These are phyloP conservation scores for Pterocles burchelli DNA, from an alignment of 2,113 vertebrate genomes.

Conservation along the genomic window DNA sequence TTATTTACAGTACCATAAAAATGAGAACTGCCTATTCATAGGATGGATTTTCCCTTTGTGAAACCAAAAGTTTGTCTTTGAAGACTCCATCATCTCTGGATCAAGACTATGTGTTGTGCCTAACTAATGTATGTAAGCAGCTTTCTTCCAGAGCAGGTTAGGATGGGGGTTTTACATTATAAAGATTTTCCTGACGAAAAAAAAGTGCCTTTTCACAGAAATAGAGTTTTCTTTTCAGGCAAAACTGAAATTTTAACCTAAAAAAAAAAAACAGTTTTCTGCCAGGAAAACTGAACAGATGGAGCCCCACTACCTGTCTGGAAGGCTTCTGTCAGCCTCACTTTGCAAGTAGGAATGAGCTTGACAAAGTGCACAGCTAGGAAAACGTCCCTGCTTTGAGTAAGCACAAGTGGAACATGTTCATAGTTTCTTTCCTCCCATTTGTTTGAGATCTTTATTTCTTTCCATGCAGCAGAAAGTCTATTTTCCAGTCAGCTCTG, in stretches of 20 bases:
- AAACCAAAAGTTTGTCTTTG: neutral
- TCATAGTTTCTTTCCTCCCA: neutral
- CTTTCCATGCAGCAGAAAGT: neutral
- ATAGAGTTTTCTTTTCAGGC: neutral
- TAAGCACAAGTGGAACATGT: neutral
- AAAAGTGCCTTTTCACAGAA: neutral
- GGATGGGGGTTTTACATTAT: neutral
- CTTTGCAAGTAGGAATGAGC: neutral
- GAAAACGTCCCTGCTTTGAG: neutral
- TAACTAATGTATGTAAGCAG: neutral
- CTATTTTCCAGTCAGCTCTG: neutral
- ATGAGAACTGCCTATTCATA: neutral
- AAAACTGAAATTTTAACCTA: neutral
- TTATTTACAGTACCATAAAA: neutral
- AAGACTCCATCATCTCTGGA: neutral
- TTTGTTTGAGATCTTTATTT: neutral
- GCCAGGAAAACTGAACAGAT: neutral
- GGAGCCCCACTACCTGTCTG: neutral
- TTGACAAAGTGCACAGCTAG: neutral
- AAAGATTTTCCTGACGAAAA: neutral
- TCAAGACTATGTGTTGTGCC: neutral
- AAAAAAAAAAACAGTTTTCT: neutral
- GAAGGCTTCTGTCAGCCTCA: neutral
- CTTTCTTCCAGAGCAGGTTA: neutral
- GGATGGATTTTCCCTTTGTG: neutral